These are phyloP conservation scores for Sericinus montela DNA, from an alignment of 2,888 invertebrate genomes.

Conservation along the genomic window DNA sequence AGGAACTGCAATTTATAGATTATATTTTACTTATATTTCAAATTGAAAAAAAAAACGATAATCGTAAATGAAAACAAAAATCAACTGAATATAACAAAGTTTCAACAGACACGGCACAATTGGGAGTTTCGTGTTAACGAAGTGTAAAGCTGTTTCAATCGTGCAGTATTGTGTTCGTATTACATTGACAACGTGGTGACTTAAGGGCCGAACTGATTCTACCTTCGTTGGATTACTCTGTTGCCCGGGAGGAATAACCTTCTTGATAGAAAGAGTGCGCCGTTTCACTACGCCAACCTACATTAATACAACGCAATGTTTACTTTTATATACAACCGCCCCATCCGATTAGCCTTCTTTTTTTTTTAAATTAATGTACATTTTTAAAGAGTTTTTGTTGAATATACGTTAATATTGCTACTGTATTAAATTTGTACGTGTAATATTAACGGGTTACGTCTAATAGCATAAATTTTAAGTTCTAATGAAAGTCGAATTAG, in stretches of 20 bases:
- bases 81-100: not conserved
- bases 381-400: too few species aligned
- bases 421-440: too few species aligned
- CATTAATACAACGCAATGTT: conserved; percentile 36
- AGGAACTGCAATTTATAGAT: too few species aligned
- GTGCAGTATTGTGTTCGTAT: conserved; percentile 52
- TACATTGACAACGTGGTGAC: conserved; percentile 32
- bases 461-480: too few species aligned
- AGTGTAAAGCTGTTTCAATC: conserved; percentile 8
- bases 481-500: too few species aligned
- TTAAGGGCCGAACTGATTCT: conserved; percentile 31
- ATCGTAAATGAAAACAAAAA: too few species aligned
- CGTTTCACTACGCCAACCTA: conserved; percentile 71
- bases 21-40: too few species aligned
- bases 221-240: conserved; percentile 59
- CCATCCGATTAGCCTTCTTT: not conserved
- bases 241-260: conserved; percentile 68
- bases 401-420: too few species aligned
- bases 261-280: conserved; percentile 74
- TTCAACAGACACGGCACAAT: not conserved
- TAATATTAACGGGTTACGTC: too few species aligned
- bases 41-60: too few species aligned
- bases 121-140: not conserved
- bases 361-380: too few species aligned
- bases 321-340: conserved; percentile 5